A percentile compares a stretch with the other conserved stretches of the same genome.
These are phyloP conservation scores for Cotesia glomerata DNA, from an alignment of 1,140 invertebrate species.

Conservation along the genomic window DNA sequence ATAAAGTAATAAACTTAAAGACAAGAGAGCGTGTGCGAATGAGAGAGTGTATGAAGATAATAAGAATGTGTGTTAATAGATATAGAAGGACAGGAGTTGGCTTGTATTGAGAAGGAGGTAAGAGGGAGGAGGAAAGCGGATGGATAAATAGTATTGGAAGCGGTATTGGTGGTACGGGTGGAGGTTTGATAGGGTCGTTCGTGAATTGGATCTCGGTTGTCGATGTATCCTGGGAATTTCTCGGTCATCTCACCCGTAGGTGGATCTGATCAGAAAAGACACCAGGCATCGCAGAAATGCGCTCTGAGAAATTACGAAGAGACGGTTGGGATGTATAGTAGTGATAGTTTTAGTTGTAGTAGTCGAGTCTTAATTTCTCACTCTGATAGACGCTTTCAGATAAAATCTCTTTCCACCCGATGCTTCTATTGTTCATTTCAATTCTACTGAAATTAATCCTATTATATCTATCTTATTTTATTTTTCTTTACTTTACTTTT, in stretches of 20 bases:
- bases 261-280: background rate
- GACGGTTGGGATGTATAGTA: background rate
- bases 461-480: no score
- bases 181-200: background rate
- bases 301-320: background rate
- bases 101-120: background rate
- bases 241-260: background rate
- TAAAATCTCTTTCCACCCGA: no score
- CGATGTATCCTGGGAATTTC: constrained; percentile 1
- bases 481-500: no score
- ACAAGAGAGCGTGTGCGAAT: constrained; percentile 12
- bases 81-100: background rate
- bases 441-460: no score
- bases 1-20: constrained; percentile 4
- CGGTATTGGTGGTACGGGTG: background rate
- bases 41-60: background rate
- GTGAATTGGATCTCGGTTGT: background rate
- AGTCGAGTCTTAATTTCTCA: no score
- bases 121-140: background rate
- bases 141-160: background rate
- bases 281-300: background rate
- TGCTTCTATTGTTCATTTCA: no score
- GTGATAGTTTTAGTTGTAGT: background rate
- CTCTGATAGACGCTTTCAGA: no score
- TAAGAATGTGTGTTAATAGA: background rate